Evolutionary conservation across 2,113 vertebrate genomes (phyloP).

Genomic region (Quiscalus mexicanus): DNA sequence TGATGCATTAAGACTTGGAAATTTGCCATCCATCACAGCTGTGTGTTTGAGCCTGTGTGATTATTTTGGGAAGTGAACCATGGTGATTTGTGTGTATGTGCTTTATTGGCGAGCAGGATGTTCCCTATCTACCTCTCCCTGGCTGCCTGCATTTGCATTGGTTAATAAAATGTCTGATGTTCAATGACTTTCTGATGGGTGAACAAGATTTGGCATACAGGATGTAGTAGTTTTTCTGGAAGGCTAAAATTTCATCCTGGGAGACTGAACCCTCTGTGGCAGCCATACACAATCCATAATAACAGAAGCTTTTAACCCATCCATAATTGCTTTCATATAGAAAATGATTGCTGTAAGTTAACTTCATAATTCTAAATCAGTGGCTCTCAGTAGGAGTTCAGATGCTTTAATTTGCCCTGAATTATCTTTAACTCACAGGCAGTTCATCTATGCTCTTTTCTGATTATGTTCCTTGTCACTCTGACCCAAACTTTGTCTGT

Average conservation of each 20-base stretch:
- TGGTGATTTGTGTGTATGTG: slow-evolving; percentile 40
- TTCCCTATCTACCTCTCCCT: slow-evolving; percentile 43
- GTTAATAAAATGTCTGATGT: slow-evolving; percentile 54
- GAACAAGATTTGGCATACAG: slow-evolving; percentile 22
- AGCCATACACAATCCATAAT: slow-evolving; percentile 38
- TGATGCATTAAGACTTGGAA: slow-evolving; percentile 64
- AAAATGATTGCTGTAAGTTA: slow-evolving; percentile 70
- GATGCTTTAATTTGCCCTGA: slow-evolving; percentile 71
- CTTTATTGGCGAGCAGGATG: slow-evolving; percentile 48
- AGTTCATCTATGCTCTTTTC: slow-evolving; percentile 47
- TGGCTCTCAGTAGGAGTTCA: slow-evolving; percentile 67
- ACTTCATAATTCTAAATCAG: slow-evolving; percentile 66
- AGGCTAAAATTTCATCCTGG: slow-evolving; percentile 32
- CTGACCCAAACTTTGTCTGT: slow-evolving; percentile 26
- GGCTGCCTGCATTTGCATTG: slow-evolving; percentile 42
- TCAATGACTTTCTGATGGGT: slow-evolving; percentile 48
- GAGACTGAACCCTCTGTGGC: slow-evolving; percentile 5
- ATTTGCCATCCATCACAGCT: slow-evolving; percentile 69
- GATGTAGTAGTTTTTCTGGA: not conserved
- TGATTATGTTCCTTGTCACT: slow-evolving; percentile 33
- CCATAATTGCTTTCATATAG: slow-evolving; percentile 61
- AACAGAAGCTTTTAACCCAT: slow-evolving; percentile 55
- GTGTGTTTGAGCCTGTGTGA: slow-evolving; percentile 57
- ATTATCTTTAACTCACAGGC: slow-evolving; percentile 64
- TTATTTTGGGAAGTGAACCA: slow-evolving; percentile 70